phyloP scores from a whole-genome alignment of 2,113 vertebrate genomes.

The Scytalopus superciliaris region DNA sequence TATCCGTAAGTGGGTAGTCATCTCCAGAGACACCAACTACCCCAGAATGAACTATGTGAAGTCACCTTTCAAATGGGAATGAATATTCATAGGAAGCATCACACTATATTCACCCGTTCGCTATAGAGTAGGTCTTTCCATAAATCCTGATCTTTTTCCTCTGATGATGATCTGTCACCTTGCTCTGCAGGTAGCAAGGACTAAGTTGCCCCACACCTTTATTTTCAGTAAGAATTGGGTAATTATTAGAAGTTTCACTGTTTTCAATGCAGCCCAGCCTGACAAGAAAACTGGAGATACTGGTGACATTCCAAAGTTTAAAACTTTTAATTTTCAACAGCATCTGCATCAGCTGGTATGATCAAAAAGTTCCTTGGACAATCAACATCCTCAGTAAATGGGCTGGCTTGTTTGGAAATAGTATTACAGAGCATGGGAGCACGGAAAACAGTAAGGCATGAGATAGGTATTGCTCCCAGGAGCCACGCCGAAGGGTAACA shows the following conservation, averaged over 20 bases:
- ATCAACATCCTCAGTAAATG: background rate
- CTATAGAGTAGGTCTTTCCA: background rate
- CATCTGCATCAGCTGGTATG: background rate
- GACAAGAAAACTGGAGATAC: background rate
- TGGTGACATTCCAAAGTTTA: background rate
- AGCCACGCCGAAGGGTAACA: rapidly evolving
- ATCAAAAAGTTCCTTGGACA: background rate
- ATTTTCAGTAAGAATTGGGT: background rate
- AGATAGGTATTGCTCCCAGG: background rate
- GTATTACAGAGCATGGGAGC: rapidly evolving
- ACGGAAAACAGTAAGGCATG: background rate
- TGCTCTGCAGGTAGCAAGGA: background rate
- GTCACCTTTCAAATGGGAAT: background rate
- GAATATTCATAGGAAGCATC: background rate
- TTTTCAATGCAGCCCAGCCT: background rate
- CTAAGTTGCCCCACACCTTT: background rate
- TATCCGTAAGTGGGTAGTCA: background rate
- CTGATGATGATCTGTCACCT: background rate
- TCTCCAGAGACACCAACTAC: background rate
- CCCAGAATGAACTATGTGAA: background rate
- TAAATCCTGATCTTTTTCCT: background rate
- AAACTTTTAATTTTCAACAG: background rate
- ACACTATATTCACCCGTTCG: background rate
- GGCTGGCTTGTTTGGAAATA: background rate
- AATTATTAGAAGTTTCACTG: background rate